Conservation (phyloP, 2,113 vertebrate genomes). For the Callipepla squamata region DNA sequence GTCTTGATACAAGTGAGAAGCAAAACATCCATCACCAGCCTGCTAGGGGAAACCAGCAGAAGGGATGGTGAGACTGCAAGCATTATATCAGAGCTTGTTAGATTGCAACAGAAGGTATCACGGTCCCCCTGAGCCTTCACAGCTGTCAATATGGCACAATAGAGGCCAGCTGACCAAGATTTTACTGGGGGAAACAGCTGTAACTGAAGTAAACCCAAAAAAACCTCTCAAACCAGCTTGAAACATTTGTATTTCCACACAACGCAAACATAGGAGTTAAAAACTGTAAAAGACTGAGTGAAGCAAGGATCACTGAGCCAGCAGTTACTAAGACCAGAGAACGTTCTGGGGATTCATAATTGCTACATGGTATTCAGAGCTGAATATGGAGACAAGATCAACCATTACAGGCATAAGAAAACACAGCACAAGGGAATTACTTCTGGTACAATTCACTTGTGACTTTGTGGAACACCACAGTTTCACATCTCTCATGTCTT, state of each 20-base stretch:
- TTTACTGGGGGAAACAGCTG: neutral
- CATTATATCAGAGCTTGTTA: neutral
- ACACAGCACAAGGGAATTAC: neutral
- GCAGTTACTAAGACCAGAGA: neutral
- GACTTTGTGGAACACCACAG: neutral
- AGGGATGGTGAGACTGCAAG: neutral
- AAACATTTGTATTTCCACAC: conserved; percentile 10
- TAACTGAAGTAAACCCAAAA: neutral
- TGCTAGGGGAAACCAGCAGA: neutral
- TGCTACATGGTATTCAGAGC: neutral
- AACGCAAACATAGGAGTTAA: conserved; percentile 3
- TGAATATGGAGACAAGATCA: neutral
- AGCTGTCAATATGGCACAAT: neutral
- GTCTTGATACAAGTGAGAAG: neutral
- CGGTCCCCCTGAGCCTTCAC: neutral
- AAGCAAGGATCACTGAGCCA: conserved; percentile 2
- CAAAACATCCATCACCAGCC: neutral
- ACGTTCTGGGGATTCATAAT: neutral
- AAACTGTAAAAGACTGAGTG: conserved; percentile 4
- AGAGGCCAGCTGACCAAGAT: neutral
- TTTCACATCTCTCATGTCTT: conserved; percentile 2
- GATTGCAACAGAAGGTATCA: neutral
- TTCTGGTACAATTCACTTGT: neutral
- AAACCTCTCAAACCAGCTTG: neutral
- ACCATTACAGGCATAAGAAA: neutral